Evolutionary conservation across 2,888 invertebrate species (phyloP), one percentile per base, ranked within the genome.

Genomic region (Dusona sp.): DNA sequence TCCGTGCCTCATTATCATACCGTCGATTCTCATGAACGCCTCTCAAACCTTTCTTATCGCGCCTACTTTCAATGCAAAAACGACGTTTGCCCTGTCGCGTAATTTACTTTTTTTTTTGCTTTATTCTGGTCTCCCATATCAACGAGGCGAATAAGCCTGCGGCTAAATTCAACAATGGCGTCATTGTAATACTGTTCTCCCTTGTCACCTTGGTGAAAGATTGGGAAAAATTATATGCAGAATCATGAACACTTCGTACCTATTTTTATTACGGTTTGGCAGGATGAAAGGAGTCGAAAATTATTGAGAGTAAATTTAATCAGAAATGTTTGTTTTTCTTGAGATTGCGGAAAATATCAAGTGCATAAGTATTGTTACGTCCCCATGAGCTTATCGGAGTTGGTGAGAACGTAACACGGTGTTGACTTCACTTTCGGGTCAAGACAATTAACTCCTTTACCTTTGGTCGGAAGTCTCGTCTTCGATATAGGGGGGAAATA

Each of bases 21-120:
- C 70, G 67, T 74, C 51, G 64, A 74, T 74, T 74, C 82, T 57
- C 48, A 36, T 65, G 9, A 64, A 45, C 70, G 36, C 57, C 64
- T 64, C 38, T 48, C 33, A n/a, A 64, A 45, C 51, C 70, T 25
- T 68, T 72, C 79, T 83, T 83, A 83, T 86, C 86, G 57, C 77
- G 57, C 72, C 67, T 72, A 83, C 70, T 82, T 82, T 79, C 70
- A 84, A 79, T 81, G 77, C 81, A 74, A 84, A 84, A 74, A 81
- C 74, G 67, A 36, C 68, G 64, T 16, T 70, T 6, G 54, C 42
- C 61, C 48, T 45, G 42, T 48, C 45, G 22, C 38, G 79, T 70
- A 81, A 78, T 78, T 67, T 48, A 38, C 70, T 64, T 70, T 38
- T 79, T 65, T 61, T 25, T 42, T 42, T 57, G 16, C 36, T 77